Evolutionary conservation across 2,888 invertebrate species (phyloP).

Genomic region (Drosophila koepferae): DNA sequence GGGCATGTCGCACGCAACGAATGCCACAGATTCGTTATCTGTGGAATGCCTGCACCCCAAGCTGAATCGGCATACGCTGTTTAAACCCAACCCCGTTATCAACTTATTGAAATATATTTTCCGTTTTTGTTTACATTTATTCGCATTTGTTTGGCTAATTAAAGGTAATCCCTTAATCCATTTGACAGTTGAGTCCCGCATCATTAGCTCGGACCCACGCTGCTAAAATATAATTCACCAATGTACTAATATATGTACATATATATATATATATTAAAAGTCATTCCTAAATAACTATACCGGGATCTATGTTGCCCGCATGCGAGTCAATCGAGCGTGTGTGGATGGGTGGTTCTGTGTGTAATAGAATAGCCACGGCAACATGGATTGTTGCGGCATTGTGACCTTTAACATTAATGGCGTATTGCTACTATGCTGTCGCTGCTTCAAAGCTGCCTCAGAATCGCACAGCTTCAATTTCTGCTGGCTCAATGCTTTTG

Average conservation of each 20-base stretch:
- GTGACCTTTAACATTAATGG: constrained; percentile 45
- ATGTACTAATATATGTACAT: background rate
- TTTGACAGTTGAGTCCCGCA: constrained; percentile 41
- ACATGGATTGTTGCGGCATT: constrained; percentile 36
- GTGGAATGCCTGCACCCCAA: constrained; percentile 15
- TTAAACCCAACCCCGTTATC: background rate
- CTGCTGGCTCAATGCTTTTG: constrained; percentile 36
- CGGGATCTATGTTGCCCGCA: constrained; percentile 33
- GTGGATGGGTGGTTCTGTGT: background rate
- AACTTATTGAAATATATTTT: background rate
- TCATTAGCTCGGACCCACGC: constrained; percentile 17
- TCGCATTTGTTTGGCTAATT: constrained; percentile 41
- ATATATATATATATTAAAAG: background rate
- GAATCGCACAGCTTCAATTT: constrained; percentile 24
- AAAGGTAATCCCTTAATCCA: constrained; percentile 46
- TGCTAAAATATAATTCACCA: constrained; percentile 13
- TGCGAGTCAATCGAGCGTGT: constrained; percentile 9
- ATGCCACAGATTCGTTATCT: constrained; percentile 42
- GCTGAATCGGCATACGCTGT: constrained; percentile 11
- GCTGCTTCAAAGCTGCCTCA: constrained; percentile 24
- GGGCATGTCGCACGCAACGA: constrained; percentile 43
- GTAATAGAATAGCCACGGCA: constrained; percentile 13
- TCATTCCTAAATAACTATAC: background rate
- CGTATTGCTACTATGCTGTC: constrained; percentile 19
- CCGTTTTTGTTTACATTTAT: constrained; percentile 1